Evolutionary conservation across 2,113 vertebrate genomes (phyloP).

Genomic region (Pogonocichla stellata): DNA sequence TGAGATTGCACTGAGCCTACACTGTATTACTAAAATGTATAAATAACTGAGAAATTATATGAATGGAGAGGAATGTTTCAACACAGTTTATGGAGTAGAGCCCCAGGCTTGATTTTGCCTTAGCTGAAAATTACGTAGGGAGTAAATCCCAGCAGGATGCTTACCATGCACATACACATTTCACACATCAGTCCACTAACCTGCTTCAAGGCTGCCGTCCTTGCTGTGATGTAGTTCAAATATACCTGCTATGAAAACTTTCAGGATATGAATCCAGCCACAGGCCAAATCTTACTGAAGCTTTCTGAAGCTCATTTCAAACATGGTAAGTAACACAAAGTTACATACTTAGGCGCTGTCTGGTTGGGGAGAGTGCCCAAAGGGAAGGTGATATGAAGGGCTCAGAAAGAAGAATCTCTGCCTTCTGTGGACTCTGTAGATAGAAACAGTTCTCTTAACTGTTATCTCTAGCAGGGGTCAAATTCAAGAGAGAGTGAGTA

Average conservation of each 20-base stretch:
- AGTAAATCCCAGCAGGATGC: conserved; percentile 11
- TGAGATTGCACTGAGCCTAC: background rate
- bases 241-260: background rate
- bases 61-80: background rate
- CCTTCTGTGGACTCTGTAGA: background rate
- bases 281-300: background rate
- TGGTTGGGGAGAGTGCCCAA: background rate
- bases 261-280: background rate
- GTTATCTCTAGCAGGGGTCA: background rate
- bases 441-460: background rate
- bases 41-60: background rate
- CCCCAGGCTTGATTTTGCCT: background rate
- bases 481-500: background rate
- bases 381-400: background rate
- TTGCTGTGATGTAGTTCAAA: background rate
- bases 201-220: background rate
- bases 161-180: background rate
- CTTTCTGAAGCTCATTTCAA: conserved; percentile 4
- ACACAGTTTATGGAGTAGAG: background rate
- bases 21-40: background rate
- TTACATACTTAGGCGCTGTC: background rate
- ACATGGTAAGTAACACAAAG: background rate
- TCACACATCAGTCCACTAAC: background rate
- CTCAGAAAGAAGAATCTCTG: background rate
- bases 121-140: background rate